phyloP scores from a whole-genome alignment of 2,113 vertebrate genomes.

The Theristicus caerulescens region DNA sequence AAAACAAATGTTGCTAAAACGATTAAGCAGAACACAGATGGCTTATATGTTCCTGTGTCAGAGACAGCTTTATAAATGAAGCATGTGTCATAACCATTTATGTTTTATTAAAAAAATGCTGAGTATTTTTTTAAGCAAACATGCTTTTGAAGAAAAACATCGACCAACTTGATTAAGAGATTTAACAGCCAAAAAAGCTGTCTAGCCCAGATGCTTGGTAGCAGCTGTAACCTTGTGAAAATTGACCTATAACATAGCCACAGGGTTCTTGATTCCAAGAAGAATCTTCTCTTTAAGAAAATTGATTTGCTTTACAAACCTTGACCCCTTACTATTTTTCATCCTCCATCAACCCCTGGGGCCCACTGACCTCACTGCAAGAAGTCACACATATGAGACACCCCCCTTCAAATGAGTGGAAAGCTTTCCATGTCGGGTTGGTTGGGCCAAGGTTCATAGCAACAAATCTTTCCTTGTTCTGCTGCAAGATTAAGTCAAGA shows the following conservation, averaged over 20 bases:
- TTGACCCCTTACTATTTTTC: conserved; percentile 60
- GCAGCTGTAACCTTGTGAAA: conserved; percentile 68
- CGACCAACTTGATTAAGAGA: background rate
- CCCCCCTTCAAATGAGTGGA: background rate
- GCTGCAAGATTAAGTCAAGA: conserved; percentile 51
- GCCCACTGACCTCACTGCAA: conserved; percentile 52
- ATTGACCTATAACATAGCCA: conserved; percentile 66
- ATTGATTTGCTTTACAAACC: conserved; percentile 65
- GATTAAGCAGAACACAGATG: conserved; percentile 39
- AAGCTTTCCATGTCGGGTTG: conserved; percentile 33
- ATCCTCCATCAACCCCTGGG: conserved; percentile 47
- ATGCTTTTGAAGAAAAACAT: conserved; percentile 24
- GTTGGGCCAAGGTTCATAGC: conserved; percentile 47
- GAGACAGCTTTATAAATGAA: conserved; percentile 37
- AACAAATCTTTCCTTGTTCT: conserved; percentile 60
- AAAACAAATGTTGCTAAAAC: conserved; percentile 34
- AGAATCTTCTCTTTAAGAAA: conserved; percentile 62
- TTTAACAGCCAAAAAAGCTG: conserved; percentile 23
- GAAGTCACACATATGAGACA: background rate
- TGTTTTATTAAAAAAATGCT: background rate
- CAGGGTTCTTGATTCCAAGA: conserved; percentile 63
- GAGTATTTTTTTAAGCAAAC: background rate
- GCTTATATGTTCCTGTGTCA: conserved; percentile 30
- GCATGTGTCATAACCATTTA: conserved; percentile 14
- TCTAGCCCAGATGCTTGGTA: conserved; percentile 23